A percentile compares a stretch with the other conserved stretches of the same genome.
These are phyloP conservation scores for Daktulosphaira vitifoliae DNA, from an alignment of 1,140 invertebrate species.

Conservation along the genomic window DNA sequence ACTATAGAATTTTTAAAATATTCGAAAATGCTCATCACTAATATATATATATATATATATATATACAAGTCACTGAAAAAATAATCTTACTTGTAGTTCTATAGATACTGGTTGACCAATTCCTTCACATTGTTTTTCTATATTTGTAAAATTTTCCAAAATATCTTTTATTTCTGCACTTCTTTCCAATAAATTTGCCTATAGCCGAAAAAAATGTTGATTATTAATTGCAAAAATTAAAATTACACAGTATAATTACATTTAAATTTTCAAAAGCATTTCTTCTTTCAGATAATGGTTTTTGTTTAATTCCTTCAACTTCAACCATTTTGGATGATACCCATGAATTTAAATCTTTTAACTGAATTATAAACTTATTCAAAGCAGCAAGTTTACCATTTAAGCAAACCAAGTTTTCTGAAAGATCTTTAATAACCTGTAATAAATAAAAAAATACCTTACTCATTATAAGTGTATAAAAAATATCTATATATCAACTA, in stretches of 20 bases:
- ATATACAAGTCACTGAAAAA: background rate
- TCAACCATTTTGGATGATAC: background rate
- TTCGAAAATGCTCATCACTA: too few species aligned
- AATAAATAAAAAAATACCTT: background rate
- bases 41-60: too few species aligned
- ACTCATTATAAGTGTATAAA: too few species aligned
- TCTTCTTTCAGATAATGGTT: conserved; percentile 12
- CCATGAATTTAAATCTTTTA: conserved; percentile 22
- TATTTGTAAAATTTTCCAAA: conserved; percentile 58
- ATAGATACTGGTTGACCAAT: conserved; percentile 51
- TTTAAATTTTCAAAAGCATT: conserved; percentile 3
- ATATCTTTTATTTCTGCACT: conserved; percentile 57
- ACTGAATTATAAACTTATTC: conserved; percentile 13
- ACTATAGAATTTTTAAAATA: too few species aligned
- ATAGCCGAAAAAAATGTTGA: too few species aligned
- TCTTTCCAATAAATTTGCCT: conserved; percentile 49
- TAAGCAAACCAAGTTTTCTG: conserved; percentile 16
- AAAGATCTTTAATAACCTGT: conserved; percentile 20
- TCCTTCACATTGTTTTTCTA: conserved; percentile 53
- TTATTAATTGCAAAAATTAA: background rate
- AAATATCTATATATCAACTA: too few species aligned
- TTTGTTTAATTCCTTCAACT: background rate
- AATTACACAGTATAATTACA: background rate
- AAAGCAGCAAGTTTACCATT: conserved; percentile 24
- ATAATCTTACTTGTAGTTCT: conserved; percentile 48